Base-by-base conservation (phyloP, 2,113 vertebrate species). In the Caranx melampygus region DNA sequence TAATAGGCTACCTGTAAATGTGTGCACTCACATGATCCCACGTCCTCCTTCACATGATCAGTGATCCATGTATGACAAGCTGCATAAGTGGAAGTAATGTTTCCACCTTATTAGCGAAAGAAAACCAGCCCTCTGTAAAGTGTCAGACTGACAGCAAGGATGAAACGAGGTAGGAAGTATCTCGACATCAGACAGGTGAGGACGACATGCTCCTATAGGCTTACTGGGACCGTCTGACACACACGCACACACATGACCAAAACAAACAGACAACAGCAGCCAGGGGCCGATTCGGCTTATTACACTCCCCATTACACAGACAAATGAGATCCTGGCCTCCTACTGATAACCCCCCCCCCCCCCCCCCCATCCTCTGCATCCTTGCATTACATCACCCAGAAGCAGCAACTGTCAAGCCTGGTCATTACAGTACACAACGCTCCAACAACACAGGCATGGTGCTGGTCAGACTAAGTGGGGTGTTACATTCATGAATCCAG, bases 261-360 rank as follows among this genome's bases (percentile, higher is more conserved):
- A 61, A 49, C 21, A 12, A 40, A 90, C 76, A 79, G 66, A 84
- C 81, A 91, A 87, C 21, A 83, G 68, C 83, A 87, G 81, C 88
- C 87, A 84, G 84, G 60, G 90, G 89, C 87, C 79, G 21, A 85
- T 91, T 86, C 78, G 88, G 78, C 91, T 89, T 90, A 89, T 94
- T 93, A 93, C 83, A 90, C 83, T 80, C 81, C 70, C 89, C 90
- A 91, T 93, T 91, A 93, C 81, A 84, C 87, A 91, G 87, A 92
- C 91, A 92, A 92, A 94, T 91, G 89, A 92, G 91, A 90, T 88
- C 88, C 85, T 71, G 82, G 85, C 81, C 87, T 89, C 88, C 84
- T 77, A 62, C 92, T 82, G 88, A 90, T 88, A 84, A 88, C 89
- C 71, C 85, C 66, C 72, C 78, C 78, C 54, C 70, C 64, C 72